These are phyloP conservation scores for Phainopepla nitens DNA, from an alignment of 2,113 vertebrate species.

Conservation along the genomic window DNA sequence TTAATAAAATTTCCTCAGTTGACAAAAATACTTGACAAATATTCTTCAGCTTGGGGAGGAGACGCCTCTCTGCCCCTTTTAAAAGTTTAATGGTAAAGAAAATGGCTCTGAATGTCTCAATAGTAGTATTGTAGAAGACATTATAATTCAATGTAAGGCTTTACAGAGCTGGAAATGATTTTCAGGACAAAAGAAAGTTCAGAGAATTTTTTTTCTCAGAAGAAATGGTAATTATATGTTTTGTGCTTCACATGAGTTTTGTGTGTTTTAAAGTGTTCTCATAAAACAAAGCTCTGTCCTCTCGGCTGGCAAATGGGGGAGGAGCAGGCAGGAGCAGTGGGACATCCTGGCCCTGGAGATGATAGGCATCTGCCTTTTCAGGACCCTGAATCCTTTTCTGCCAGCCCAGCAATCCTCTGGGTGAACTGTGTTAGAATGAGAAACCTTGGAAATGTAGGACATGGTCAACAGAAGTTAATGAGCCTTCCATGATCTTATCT, in stretches of 20 bases:
- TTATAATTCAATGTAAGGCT: neutral
- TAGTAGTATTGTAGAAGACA: neutral
- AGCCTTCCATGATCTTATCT: neutral
- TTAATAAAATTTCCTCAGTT: neutral
- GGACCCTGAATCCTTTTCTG: neutral
- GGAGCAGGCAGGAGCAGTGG: neutral
- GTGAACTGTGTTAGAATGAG: neutral
- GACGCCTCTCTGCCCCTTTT: neutral
- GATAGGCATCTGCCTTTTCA: rapidly evolving
- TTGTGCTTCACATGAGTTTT: neutral
- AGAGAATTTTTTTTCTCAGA: neutral
- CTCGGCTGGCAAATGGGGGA: neutral
- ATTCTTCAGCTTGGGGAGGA: neutral
- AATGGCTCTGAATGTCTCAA: neutral
- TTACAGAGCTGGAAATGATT: neutral
- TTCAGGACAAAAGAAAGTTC: neutral
- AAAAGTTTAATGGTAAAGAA: neutral
- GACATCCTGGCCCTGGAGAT: neutral
- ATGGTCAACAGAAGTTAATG: neutral
- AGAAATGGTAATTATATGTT: neutral
- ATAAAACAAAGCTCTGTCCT: neutral
- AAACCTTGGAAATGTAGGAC: neutral
- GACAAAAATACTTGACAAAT: neutral
- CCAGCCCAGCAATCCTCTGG: neutral
- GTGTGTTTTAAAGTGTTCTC: neutral